A percentile compares a stretch with the other conserved stretches of the same genome.
phyloP scores from a whole-genome alignment of 1,140 invertebrate species.

The Proales similis region DNA sequence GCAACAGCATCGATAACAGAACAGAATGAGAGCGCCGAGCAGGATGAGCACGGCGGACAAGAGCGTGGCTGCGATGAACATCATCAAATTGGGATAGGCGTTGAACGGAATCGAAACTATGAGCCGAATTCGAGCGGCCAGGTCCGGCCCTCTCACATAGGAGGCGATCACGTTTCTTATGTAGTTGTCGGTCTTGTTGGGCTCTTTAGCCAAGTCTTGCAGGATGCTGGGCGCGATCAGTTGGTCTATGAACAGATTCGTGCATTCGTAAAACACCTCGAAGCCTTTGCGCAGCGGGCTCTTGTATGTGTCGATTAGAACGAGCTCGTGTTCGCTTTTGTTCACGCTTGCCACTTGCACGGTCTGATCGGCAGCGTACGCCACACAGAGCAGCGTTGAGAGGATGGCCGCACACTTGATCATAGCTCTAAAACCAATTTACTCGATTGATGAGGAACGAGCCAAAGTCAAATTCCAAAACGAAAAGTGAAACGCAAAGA shows the following conservation, averaged over 20 bases:
- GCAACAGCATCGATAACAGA: constrained; percentile 10
- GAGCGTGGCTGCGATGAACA: constrained; percentile 7
- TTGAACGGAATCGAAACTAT: too few species aligned
- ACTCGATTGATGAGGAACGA: too few species aligned
- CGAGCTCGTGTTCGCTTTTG: too few species aligned
- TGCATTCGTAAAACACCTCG: constrained; percentile 16
- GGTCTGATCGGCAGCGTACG: too few species aligned
- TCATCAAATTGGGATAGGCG: neutral
- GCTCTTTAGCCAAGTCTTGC: neutral
- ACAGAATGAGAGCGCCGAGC: neutral
- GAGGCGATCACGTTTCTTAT: neutral
- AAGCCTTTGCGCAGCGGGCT: constrained; percentile 10
- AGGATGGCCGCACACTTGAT: too few species aligned
- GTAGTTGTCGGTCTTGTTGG: neutral
- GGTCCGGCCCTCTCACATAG: neutral
- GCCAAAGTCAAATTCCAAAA: too few species aligned
- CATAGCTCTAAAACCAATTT: too few species aligned
- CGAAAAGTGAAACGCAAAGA: too few species aligned
- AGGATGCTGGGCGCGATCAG: constrained; percentile 3
- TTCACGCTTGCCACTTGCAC: too few species aligned
- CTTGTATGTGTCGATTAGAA: neutral
- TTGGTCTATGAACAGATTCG: constrained; percentile 30
- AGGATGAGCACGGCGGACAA: neutral
- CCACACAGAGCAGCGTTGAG: too few species aligned
- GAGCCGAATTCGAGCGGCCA: neutral